A percentile compares a stretch with the other conserved stretches of the same genome.
Conservation (phyloP, 2,888 invertebrate species). For the Philonicus albiceps region DNA sequence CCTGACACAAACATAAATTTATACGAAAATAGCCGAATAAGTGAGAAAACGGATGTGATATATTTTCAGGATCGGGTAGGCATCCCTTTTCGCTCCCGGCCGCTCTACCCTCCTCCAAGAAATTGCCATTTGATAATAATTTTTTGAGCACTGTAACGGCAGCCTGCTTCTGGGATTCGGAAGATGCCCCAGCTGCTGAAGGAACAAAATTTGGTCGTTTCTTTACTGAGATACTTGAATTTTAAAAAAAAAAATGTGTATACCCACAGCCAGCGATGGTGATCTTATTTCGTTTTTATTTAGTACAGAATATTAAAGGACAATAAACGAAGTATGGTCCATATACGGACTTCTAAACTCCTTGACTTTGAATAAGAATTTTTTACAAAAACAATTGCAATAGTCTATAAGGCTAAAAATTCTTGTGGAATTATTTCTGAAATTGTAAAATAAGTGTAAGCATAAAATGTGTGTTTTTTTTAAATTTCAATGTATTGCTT, state of each 20-base stretch:
- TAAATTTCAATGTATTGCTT: too few species aligned
- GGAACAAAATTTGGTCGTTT: not conserved
- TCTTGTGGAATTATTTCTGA: too few species aligned
- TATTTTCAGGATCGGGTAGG: not conserved
- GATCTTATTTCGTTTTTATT: too few species aligned
- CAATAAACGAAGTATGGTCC: too few species aligned
- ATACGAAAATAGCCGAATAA: conserved; percentile 35
- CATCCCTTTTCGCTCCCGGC: not conserved
- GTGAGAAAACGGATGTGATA: conserved; percentile 38
- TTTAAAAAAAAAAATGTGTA: not conserved
- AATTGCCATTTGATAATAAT: conserved; percentile 3
- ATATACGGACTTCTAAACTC: too few species aligned
- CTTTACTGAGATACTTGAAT: not conserved
- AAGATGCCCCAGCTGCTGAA: not conserved
- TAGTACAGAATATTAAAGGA: too few species aligned
- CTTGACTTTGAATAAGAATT: too few species aligned
- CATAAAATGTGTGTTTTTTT: too few species aligned
- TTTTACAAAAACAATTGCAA: too few species aligned
- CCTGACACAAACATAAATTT: conserved; percentile 40
- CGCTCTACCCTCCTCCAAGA: not conserved
- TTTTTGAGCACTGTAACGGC: not conserved
- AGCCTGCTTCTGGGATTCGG: not conserved
- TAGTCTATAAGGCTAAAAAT: too few species aligned
- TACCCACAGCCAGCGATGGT: too few species aligned
- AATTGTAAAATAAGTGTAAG: too few species aligned